phyloP scores from a whole-genome alignment of 2,888 invertebrate genomes.

The Lysandra bellargus region DNA sequence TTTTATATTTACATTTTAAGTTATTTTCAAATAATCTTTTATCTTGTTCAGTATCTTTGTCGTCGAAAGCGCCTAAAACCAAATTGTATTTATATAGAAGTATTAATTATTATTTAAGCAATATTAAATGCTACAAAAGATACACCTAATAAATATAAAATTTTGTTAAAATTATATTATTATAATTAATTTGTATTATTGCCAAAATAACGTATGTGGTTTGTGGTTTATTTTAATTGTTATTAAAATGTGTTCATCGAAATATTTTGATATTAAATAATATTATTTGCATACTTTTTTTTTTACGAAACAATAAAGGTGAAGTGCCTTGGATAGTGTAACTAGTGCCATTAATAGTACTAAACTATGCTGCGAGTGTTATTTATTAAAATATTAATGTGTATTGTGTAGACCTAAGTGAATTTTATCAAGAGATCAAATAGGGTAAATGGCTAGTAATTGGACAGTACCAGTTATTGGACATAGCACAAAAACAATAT shows the following conservation, averaged over 20 bases:
- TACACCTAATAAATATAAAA: background rate
- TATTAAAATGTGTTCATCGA: slow-evolving; percentile 4
- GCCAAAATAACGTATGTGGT: background rate
- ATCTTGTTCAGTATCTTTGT: background rate
- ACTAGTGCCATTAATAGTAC: slow-evolving; percentile 71
- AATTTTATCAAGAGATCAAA: slow-evolving; percentile 29
- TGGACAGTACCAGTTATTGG: too few species aligned
- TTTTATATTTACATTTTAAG: background rate
- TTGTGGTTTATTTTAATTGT: background rate
- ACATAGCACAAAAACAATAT: too few species aligned
- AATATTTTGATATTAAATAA: slow-evolving; percentile 16
- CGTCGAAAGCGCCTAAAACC: background rate
- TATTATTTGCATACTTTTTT: background rate
- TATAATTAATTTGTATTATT: background rate
- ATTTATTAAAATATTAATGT: slow-evolving; percentile 47
- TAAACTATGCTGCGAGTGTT: slow-evolving; percentile 47
- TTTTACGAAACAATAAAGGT: background rate
- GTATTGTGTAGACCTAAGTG: slow-evolving; percentile 42
- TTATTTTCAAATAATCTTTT: background rate
- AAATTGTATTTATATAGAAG: slow-evolving; percentile 14
- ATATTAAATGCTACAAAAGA: slow-evolving; percentile 14
- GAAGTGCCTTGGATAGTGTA: slow-evolving; percentile 54
- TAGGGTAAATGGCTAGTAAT: background rate
- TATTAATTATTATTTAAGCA: slow-evolving; percentile 29
- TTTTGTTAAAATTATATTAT: background rate